Conservation (phyloP, 2,797 vertebrate species). For the Helarctos malayanus region DNA sequence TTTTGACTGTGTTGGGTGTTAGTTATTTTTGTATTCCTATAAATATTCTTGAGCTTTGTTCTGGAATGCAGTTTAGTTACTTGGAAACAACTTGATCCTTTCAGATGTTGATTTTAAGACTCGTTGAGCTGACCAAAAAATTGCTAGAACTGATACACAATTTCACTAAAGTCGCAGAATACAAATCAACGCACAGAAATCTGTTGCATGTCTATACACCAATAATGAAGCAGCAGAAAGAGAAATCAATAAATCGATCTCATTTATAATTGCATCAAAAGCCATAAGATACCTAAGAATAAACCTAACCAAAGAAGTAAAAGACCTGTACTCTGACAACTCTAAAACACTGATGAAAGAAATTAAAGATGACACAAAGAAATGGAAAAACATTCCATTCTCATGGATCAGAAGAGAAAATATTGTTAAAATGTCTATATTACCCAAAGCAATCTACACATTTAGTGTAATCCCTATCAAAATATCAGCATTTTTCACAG, state of each 20-base stretch:
- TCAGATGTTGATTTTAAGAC: conserved; percentile 1
- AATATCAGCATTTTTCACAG: neutral
- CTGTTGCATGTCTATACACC: neutral
- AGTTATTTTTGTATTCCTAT: conserved; percentile 12
- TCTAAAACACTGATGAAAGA: neutral
- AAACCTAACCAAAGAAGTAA: neutral
- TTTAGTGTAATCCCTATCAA: neutral
- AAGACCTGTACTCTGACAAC: neutral
- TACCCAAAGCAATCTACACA: neutral
- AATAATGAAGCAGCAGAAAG: neutral
- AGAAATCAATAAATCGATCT: neutral
- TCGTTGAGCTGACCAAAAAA: neutral
- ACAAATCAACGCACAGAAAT: neutral
- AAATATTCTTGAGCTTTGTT: conserved; percentile 49
- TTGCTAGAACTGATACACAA: neutral
- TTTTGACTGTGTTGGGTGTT: neutral
- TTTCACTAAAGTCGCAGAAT: neutral
- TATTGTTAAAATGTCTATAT: neutral
- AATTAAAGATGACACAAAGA: neutral
- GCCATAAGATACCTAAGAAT: neutral
- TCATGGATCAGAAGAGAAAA: neutral
- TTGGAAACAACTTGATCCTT: conserved; percentile 44
- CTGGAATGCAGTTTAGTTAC: conserved; percentile 30
- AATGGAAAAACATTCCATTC: neutral
- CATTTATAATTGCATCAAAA: neutral